phyloP scores from a whole-genome alignment of 2,888 invertebrate species.

The Hyposoter dolosus region DNA sequence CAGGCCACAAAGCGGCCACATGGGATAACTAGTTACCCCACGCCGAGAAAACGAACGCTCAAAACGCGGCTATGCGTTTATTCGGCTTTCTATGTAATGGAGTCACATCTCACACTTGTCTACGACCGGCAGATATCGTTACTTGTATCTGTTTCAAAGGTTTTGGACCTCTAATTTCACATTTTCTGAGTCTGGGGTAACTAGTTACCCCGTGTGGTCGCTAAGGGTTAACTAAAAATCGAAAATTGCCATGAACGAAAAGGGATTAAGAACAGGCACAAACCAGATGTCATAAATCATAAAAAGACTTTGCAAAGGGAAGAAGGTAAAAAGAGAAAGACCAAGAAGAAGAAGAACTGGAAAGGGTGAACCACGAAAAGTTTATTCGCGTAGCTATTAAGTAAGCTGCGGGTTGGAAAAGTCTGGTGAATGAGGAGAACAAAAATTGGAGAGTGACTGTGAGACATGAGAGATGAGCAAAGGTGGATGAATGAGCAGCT shows the following conservation, averaged over 20 bases:
- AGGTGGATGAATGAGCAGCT: constrained; percentile 57
- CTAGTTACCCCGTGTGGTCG: background rate
- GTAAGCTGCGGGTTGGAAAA: constrained; percentile 36
- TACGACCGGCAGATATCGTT: too few relatives aligned
- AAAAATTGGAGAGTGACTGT: constrained; percentile 33
- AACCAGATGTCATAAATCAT: constrained; percentile 26
- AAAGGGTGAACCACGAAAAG: constrained; percentile 23
- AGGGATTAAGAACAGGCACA: background rate
- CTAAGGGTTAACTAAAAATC: background rate
- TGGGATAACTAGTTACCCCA: too few relatives aligned
- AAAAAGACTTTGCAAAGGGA: constrained; percentile 12
- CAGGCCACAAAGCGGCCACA: too few relatives aligned
- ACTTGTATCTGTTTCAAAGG: too few relatives aligned
- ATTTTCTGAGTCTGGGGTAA: too few relatives aligned
- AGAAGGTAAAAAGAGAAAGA: background rate
- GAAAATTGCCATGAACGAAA: background rate
- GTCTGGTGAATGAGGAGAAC: constrained; percentile 38
- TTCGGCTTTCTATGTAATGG: too few relatives aligned
- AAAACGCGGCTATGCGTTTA: too few relatives aligned
- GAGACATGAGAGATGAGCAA: constrained; percentile 47
- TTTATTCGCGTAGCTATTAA: constrained; percentile 42
- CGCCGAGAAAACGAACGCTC: too few relatives aligned
- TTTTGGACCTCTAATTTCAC: too few relatives aligned
- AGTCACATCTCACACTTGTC: too few relatives aligned
- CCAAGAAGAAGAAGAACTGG: background rate